Conservation (phyloP, 2,113 vertebrate species). For the Numida meleagris region DNA sequence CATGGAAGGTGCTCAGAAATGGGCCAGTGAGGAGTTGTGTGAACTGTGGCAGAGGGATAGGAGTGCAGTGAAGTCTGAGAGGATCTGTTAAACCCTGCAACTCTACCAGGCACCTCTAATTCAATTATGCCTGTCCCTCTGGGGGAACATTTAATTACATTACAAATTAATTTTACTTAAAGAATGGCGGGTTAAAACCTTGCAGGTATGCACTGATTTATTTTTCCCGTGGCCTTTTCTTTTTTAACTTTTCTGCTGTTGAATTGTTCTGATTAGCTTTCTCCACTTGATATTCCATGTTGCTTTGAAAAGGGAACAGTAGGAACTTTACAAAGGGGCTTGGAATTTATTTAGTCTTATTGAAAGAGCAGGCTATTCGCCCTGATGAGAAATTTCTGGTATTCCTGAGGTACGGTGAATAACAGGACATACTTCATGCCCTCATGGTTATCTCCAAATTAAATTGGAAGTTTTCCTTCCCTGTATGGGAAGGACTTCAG, state of each 20-base stretch:
- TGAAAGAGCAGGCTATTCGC: neutral
- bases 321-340: neutral
- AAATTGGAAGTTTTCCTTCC: neutral
- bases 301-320: neutral
- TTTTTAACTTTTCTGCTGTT: constrained; percentile 50
- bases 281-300: constrained; percentile 4
- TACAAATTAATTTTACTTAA: constrained; percentile 64
- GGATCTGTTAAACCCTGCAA: constrained; percentile 1
- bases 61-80: neutral
- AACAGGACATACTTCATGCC: neutral
- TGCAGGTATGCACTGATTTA: constrained; percentile 48
- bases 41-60: neutral
- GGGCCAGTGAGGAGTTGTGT: neutral
- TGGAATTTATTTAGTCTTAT: neutral
- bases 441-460: neutral
- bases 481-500: neutral
- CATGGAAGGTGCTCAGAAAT: neutral
- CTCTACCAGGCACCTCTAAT: constrained; percentile 45
- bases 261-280: constrained; percentile 51
- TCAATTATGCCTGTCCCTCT: constrained; percentile 61
- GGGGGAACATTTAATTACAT: constrained; percentile 60
- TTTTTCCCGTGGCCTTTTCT: constrained; percentile 22
- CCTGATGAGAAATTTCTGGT: neutral
- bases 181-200: constrained; percentile 47
- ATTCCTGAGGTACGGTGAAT: neutral